phyloP scores from a whole-genome alignment of 2,888 invertebrate species.

The Drosophila ustulata region DNA sequence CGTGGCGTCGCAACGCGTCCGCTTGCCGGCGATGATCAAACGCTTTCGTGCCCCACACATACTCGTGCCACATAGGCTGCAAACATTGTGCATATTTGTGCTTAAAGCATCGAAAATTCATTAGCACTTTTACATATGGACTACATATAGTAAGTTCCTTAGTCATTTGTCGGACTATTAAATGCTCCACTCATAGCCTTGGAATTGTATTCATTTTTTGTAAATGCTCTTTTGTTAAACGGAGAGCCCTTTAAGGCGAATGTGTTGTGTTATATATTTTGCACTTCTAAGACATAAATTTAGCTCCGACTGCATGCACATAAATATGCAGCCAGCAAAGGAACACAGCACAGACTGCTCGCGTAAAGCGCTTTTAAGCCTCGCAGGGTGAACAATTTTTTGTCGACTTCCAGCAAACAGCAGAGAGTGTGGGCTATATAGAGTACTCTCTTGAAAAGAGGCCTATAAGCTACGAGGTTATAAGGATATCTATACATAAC shows the following conservation, averaged over 20 bases:
- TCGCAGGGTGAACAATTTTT: conserved; percentile 24
- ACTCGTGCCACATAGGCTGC: too few species aligned
- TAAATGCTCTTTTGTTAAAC: conserved; percentile 6
- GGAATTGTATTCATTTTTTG: conserved; percentile 5
- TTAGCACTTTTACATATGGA: conserved; percentile 21
- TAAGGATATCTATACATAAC: too few species aligned
- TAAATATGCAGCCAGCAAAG: conserved; percentile 62
- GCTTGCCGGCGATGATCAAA: conserved; percentile 69
- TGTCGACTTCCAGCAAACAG: conserved; percentile 3
- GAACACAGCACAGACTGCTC: conserved; percentile 11
- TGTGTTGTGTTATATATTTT: conserved; percentile 79
- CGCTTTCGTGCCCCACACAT: conserved; percentile 49
- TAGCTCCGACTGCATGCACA: conserved; percentile 59
- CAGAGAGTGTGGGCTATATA: conserved; percentile 10
- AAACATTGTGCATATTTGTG: conserved; percentile 34
- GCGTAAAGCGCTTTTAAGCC: conserved; percentile 45
- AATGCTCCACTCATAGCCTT: conserved; percentile 71
- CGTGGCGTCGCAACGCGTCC: conserved; percentile 57
- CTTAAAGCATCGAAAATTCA: conserved; percentile 33
- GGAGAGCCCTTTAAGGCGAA: conserved; percentile 54
- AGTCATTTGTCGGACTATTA: conserved; percentile 74
- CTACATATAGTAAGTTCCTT: conserved; percentile 73
- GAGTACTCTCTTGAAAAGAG: neutral
- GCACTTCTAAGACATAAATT: conserved; percentile 79
- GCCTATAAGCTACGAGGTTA: neutral